phyloP scores from a whole-genome alignment of 2,113 vertebrate genomes.

The Piaya cayana region DNA sequence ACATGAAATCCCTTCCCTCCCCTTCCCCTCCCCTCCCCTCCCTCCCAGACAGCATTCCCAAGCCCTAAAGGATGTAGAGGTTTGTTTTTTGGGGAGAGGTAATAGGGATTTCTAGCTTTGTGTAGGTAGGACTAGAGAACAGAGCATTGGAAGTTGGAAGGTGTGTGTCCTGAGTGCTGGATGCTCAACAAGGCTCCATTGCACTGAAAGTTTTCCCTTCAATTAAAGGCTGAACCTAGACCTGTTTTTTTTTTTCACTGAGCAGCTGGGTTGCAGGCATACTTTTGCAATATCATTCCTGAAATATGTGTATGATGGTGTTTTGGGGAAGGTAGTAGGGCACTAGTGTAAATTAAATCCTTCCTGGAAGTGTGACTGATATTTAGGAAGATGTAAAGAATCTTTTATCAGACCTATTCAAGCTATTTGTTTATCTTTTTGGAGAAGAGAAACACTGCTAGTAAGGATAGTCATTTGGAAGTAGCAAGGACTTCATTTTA shows the following conservation, averaged over 20 bases:
- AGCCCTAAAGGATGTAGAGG: not conserved
- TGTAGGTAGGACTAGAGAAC: not conserved
- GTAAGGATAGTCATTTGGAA: not conserved
- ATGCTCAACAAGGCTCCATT: not conserved
- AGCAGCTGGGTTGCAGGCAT: not conserved
- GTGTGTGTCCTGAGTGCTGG: not conserved
- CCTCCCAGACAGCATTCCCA: not conserved
- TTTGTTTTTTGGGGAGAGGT: not conserved
- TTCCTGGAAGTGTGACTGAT: constrained; percentile 39
- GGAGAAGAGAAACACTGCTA: not conserved
- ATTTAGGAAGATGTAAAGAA: not conserved
- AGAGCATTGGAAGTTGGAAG: not conserved
- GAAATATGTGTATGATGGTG: not conserved
- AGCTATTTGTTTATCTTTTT: constrained; percentile 11
- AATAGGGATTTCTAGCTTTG: not conserved
- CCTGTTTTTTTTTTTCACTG: not conserved
- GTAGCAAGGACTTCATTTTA: not conserved
- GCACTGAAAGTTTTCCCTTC: not conserved
- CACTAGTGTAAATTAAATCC: constrained; percentile 9
- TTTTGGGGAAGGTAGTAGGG: constrained; percentile 40
- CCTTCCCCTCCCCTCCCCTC: no score
- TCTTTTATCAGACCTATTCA: not conserved
- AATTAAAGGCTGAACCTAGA: not conserved
- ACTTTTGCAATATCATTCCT: constrained; percentile 29
- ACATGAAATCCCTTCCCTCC: no score